These are phyloP conservation scores for Drosophila pegasa DNA, from an alignment of 2,888 invertebrate genomes.

Conservation along the genomic window DNA sequence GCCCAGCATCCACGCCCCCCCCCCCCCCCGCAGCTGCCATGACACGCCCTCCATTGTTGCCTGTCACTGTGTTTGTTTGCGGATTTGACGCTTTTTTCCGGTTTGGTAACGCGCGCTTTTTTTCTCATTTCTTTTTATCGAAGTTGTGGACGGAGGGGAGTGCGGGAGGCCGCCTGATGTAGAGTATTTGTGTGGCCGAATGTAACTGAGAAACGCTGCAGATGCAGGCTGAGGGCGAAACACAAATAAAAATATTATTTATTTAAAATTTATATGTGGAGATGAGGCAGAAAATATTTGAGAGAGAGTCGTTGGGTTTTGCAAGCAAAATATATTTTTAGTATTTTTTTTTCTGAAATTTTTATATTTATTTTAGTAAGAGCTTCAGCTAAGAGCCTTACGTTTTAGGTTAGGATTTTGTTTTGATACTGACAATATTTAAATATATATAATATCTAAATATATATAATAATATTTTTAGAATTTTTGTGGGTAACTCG, in stretches of 20 bases:
- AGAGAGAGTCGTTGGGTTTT: not conserved
- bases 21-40: conserved; percentile 16
- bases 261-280: not conserved
- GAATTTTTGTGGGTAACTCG: too few species aligned
- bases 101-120: conserved; percentile 63
- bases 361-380: too few species aligned
- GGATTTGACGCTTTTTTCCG: conserved; percentile 78
- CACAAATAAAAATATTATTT: not conserved
- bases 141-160: not conserved
- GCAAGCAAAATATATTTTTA: not conserved
- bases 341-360: not conserved
- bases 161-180: not conserved
- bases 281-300: not conserved
- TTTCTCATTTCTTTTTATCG: conserved; percentile 31
- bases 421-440: too few species aligned
- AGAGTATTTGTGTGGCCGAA: conserved; percentile 44
- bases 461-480: too few species aligned
- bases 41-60: conserved; percentile 64
- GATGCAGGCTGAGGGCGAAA: not conserved
- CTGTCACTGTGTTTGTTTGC: conserved; percentile 79
- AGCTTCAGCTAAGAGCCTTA: too few species aligned
- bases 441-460: too few species aligned
- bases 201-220: conserved; percentile 21
- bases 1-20: not conserved
- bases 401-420: too few species aligned